Evolutionary conservation across 2,797 vertebrate species (phyloP).

Genomic region (Labroides dimidiatus): DNA sequence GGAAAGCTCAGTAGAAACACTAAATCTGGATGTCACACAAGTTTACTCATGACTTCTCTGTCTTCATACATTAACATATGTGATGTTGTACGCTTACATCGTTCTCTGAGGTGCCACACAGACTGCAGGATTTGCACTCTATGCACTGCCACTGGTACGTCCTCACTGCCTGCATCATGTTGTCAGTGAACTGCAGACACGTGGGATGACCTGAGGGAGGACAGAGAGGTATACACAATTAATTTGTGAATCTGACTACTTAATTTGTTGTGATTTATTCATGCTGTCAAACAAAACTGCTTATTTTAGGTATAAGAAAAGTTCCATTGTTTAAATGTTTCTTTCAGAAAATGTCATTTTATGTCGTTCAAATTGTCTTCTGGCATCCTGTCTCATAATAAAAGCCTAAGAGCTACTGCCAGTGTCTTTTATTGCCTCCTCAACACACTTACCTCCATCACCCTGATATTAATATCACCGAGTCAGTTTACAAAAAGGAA

Average conservation of each 20-base stretch:
- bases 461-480: conserved; percentile 45
- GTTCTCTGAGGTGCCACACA: conserved; percentile 98
- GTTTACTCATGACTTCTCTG: background rate
- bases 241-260: no score
- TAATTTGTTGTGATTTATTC: no score
- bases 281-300: no score
- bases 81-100: conserved; percentile 87
- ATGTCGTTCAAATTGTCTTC: no score
- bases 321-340: no score
- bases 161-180: conserved; percentile 97
- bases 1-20: no score
- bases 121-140: conserved; percentile 99
- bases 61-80: background rate
- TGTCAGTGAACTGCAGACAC: conserved; percentile 98
- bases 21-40: no score
- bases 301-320: no score
- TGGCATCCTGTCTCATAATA: background rate
- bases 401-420: background rate
- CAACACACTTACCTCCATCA: conserved; percentile 1
- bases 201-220: conserved; percentile 91
- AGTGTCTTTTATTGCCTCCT: background rate
- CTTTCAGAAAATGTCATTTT: no score
- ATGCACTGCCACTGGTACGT: conserved; percentile 99
- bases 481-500: no score
- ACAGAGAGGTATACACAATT: conserved; percentile 68